Percentiles rank a stretch among this genome's conserved stretches.
phyloP scores from a whole-genome alignment of 2,888 invertebrate genomes.

The Andrena marginata region DNA sequence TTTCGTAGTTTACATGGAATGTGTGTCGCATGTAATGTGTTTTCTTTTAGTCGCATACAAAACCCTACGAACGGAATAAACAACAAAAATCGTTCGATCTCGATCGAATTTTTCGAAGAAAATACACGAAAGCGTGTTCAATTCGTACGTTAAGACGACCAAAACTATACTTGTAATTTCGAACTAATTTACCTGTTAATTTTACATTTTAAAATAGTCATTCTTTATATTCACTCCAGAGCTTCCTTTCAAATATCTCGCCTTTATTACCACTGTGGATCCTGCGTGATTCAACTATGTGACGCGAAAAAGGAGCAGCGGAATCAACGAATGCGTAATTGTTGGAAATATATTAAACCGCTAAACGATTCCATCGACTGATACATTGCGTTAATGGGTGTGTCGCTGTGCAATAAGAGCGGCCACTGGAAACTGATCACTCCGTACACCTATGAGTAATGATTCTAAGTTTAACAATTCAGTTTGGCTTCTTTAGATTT shows the following conservation, averaged over 20 bases:
- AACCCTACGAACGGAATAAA: not conserved
- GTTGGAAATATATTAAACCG: not conserved
- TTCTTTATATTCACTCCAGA: not conserved
- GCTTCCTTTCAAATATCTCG: not conserved
- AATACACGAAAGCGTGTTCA: not conserved
- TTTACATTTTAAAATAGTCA: not conserved
- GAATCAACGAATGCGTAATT: not conserved
- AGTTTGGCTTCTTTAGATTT: conserved; percentile 80
- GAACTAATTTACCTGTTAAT: not conserved
- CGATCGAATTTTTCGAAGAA: not conserved
- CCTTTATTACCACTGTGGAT: not conserved
- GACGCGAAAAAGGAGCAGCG: conserved; percentile 18
- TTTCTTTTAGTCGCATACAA: not conserved
- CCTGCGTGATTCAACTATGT: not conserved
- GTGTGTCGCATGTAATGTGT: not conserved
- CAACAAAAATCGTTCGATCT: not conserved
- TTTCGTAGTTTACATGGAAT: not conserved
- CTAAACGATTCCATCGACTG: conserved; percentile 19
- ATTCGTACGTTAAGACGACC: not conserved
- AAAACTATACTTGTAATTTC: conserved; percentile 9
- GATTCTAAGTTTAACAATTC: conserved; percentile 82
- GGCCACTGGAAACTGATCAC: conserved; percentile 53
- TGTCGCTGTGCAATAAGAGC: conserved; percentile 22
- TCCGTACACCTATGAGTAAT: conserved; percentile 73
- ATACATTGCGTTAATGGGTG: conserved; percentile 13